Conservation (phyloP, 1,140 invertebrate species). For the Drosophila parabipectinata region DNA sequence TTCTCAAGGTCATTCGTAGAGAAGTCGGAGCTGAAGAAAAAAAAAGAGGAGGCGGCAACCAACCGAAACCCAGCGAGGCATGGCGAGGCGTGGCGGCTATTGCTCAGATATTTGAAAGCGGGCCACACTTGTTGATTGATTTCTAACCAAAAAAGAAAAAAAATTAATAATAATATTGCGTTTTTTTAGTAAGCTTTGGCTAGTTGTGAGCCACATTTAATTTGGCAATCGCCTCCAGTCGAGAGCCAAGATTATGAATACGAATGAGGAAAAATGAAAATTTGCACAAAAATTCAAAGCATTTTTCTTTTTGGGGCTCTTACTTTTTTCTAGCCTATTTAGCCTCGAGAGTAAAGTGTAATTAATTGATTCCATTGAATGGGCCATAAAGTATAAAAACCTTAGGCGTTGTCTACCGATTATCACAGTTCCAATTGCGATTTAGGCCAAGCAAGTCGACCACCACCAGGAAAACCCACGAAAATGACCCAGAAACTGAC, state of each 20-base stretch:
- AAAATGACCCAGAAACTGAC: conserved; percentile 51
- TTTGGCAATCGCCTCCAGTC: conserved; percentile 52
- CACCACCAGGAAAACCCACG: conserved; percentile 12
- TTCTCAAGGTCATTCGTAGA: conserved; percentile 62
- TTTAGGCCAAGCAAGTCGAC: conserved; percentile 47
- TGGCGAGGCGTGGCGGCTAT: conserved; percentile 59
- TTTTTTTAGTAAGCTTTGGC: conserved; percentile 33
- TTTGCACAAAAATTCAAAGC: conserved; percentile 67
- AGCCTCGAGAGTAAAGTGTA: conserved; percentile 56
- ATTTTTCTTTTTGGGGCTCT: conserved; percentile 53
- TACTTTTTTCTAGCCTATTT: conserved; percentile 72
- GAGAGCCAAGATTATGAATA: conserved; percentile 29
- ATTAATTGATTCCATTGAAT: conserved; percentile 63
- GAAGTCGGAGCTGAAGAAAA: conserved; percentile 15
- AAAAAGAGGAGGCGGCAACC: conserved; percentile 20
- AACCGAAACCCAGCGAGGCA: conserved; percentile 63
- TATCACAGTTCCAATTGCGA: conserved; percentile 60
- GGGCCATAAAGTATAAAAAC: conserved; percentile 54
- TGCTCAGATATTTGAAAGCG: conserved; percentile 68
- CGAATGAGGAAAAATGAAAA: conserved; percentile 67
- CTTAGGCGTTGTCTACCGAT: conserved; percentile 12
- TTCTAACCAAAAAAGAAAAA: conserved; percentile 35
- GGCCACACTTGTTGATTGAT: conserved; percentile 75
- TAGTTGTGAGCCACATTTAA: conserved; percentile 43
- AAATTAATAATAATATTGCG: conserved; percentile 36